Base-by-base conservation (phyloP, 2,888 invertebrate species). In the Phyllotreta cruciferae region DNA sequence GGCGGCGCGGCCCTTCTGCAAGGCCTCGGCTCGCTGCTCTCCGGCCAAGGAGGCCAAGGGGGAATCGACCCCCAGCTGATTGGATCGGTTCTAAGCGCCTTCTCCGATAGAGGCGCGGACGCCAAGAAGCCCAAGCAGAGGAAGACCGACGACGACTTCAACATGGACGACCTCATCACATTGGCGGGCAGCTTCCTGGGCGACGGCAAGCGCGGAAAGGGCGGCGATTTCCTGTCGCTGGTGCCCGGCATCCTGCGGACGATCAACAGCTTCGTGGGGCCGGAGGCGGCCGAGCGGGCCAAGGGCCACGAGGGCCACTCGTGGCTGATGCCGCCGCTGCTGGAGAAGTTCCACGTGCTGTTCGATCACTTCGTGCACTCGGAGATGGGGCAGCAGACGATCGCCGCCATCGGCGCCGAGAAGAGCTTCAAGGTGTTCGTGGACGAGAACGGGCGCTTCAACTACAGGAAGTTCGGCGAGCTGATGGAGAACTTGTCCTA, bases 311-410 rank as follows among this genome's bases (percentile, higher is more conserved):
- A 88, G 57, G 88, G 85, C 44, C 92, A 92, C 70, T 86, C 90
- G 0, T 86, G 88, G 78, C 87, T 89, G 71, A 79, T 93, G 66
- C 92, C 92, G 0, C 92, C 90, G 63, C 74, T 90, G 79, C 75
- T 87, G 78, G 89, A 88, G 72, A 85, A 89, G 69, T 77, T 87
- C 1, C 92, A 92, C 77, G 81, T 92, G 1, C 85, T 90, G 73
- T 91, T 92, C 87, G 92, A 93, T 68, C 85, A 91, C 66, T 91
- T 93, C 74, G 85, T 90, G 36, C 89, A 90, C 75, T 92, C 93
- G 0, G 92, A 93, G 67, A 81, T 93, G 11, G 92, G 92, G 0
- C 88, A 87, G 75, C 86, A 88, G 0, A 77, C 92, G 6, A 90
- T 91, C 85, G 86, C 88, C 73, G 90, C 88, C 68, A 87, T 92